Evolutionary conservation across 2,113 vertebrate species (phyloP).

Genomic region (Spermophilus dauricus): DNA sequence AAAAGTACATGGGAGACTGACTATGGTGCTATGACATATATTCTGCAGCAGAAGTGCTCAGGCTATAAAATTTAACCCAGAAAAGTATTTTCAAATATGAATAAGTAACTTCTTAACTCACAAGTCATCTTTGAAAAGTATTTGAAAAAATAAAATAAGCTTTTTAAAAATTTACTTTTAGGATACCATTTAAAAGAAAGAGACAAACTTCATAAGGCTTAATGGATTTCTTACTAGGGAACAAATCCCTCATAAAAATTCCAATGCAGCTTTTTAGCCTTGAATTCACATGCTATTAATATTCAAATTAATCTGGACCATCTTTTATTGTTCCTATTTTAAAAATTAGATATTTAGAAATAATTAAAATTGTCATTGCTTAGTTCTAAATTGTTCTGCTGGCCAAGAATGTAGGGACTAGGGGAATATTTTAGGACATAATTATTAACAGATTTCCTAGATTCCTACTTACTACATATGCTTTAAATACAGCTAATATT

Average conservation of each 20-base stretch:
- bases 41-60: background rate
- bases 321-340: background rate
- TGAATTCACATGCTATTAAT: background rate
- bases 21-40: background rate
- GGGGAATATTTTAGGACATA: background rate
- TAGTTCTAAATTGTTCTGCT: constrained; percentile 21
- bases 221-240: constrained; percentile 27
- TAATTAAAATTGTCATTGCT: background rate
- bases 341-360: constrained; percentile 14
- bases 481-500: background rate
- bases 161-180: constrained; percentile 23
- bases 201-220: background rate
- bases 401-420: background rate
- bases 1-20: background rate
- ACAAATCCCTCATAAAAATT: background rate
- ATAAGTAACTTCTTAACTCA: background rate
- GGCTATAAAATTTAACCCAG: background rate
- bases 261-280: background rate
- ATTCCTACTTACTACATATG: background rate
- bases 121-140: background rate
- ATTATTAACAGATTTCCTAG: constrained; percentile 7
- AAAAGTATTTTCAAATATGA: constrained; percentile 40
- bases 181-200: background rate
- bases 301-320: background rate
- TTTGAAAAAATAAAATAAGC: background rate